Base-by-base conservation (phyloP, 2,797 vertebrate species). In the Astyanax mexicanus region DNA sequence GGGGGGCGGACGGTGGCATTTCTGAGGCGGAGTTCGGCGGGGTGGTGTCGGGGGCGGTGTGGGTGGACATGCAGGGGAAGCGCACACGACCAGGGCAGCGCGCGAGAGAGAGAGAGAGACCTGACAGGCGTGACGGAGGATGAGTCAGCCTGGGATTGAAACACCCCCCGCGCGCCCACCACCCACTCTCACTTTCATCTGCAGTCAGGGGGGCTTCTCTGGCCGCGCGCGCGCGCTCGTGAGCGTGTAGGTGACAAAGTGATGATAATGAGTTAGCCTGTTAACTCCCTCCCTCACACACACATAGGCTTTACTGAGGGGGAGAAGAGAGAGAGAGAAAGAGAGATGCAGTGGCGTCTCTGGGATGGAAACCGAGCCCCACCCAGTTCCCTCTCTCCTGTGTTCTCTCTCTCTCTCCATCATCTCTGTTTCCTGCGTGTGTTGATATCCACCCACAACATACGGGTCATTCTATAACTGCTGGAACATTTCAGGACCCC, bases 341-440 rank as follows among this genome's bases (percentile, higher is more conserved):
- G 42, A 12, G 71, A 71, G 75, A 61, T 82, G 81, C 80, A 81
- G 83, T 84, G 72, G 57, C 78, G 77, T 84, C 74, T 70, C 21
- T 70, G 38, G 21, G 6, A 3, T 45, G 64, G 25, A 32, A 66
- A 68, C 40, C 23, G 80, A 75, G 77, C 86, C 81, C 84, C 85
- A 81, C 86, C 85, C 85, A 79, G 19, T 10, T 44, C 19, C 1
- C 6, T 17, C 51, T 4, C 35, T 27, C 27, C 38, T 21, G 19
- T 11, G n/a, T 40, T 13, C 38, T 40, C n/a, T 35, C n/a, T 44
- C 5, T 58, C 38, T 40, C 47, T 29, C 47, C 54, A 35, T 47
- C 37, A n/a, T 37, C 67, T 38, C 49, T 38, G n/a, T 40, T 25
- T 44, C 8, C 49, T 35, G 65, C 77, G 40, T 25, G 35, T 23